Base-by-base conservation (phyloP, 1,140 invertebrate species). In the Drosophila ambigua region DNA sequence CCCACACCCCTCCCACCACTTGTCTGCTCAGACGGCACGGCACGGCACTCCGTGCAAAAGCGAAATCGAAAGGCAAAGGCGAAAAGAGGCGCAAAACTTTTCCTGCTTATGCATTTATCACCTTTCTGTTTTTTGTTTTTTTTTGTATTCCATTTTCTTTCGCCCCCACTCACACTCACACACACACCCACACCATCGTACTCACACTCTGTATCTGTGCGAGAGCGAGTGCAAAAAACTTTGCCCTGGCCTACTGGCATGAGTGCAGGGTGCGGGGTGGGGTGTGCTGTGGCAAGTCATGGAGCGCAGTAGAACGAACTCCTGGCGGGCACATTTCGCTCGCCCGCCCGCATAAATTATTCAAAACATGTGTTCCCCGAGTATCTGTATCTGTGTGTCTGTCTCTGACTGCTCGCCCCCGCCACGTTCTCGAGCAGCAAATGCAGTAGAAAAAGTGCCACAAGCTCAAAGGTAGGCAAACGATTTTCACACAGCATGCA, bases 71-170 rank as follows among this genome's bases (percentile, higher is more conserved):
- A 50, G 46, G 60, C 61, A 55, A 50, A 78, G 31, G 49, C 48
- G 31, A 39, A 58, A 53, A 58, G 59, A 64, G 77, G 77, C 77
- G 72, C 69, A 79, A 87, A 88, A 87, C 80, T 75, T 87, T 87
- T 77, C 61, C 83, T 85, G 82, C 82, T 87, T 88, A 88, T 87
- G 83, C 83, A 87, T 87, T 87, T 87, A 87, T 87, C 83, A 87
- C 83, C 83, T 87, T 87, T 85, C 23, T 62, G 61, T 48, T 60
- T 71, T 69, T 46, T 43, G 63, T 46, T 43, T 15, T 71, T 69
- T 46, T 43, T 20, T 20, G 20, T 15, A 2, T 24, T 23, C n/a
- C 39, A 5, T 20, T 11, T 35, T 28, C 41, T 41, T 9, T 55
- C 53, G 1, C 23, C 52, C 9, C 54, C 26, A 31, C 35, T 13